Base-by-base conservation (phyloP, 2,888 invertebrate genomes). In the Prosapia bicincta region DNA sequence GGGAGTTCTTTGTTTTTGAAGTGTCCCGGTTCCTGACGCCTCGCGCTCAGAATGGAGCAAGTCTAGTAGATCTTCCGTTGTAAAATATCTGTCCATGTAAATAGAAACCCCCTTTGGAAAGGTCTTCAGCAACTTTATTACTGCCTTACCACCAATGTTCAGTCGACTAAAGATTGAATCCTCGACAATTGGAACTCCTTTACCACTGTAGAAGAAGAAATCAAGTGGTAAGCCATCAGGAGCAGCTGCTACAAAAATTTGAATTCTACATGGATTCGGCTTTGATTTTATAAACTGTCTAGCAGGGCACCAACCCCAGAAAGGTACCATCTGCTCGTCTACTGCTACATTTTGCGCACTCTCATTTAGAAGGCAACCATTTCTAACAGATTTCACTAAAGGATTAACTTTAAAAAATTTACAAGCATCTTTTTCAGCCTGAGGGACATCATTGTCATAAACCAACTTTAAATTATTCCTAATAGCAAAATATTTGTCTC, bases 291-390 rank as follows among this genome's bases (percentile, higher is more conserved):
- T 79, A 74, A 79, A 79, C 66, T 79, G 79, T 76, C 78, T 67
- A 10, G 66, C 70, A 67, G 72, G 75, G 67, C 80, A 81, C 26
- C 79, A 72, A 25, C 82, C 81, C 30, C 80, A 78, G 78, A 82
- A 82, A 13, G 81, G 82, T 20, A 82, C 80, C 79, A 82, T 82
- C 71, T 82, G 82, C 70, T 82, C 82, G 68, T 82, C 81, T 38
- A 81, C 79, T 9, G 80, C 80, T 75, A 80, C 76, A 68, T 80
- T 78, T 72, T 80, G 78, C n/a, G 79, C 25, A 26, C 71, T 26
- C 2, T 25, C 26, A 71, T 75, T 75, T 20, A 71, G 66, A 6
- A 28, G 26, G 20, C 75, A 71, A 6, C 71, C 71, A 9, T n/a
- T 66, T n/a, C n/a, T 7, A 26, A 75, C 66, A 24, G 20, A 43